These are phyloP conservation scores for Amiota minor DNA, from an alignment of 2,888 invertebrate species.

Conservation along the genomic window DNA sequence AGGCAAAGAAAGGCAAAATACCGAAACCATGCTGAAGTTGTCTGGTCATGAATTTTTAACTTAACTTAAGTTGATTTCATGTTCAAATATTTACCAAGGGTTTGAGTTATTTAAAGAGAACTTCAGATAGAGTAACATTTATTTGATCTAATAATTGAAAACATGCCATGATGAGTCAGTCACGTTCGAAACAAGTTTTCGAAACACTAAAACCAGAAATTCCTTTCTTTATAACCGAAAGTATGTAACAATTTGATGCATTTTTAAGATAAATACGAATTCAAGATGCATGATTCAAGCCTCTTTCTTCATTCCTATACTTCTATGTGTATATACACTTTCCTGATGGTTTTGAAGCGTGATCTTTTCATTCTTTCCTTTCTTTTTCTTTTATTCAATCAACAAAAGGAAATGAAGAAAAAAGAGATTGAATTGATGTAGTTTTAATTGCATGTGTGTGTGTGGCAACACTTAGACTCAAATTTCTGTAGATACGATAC, in stretches of 20 bases:
- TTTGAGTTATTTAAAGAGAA: neutral
- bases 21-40: neutral
- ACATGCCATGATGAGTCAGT: constrained; percentile 47
- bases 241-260: neutral
- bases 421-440: neutral
- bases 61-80: neutral
- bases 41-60: neutral
- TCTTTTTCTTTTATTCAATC: no score
- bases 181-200: constrained; percentile 43
- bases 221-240: constrained; percentile 56
- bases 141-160: constrained; percentile 26
- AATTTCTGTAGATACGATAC: no score
- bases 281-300: no score
- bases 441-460: constrained; percentile 50
- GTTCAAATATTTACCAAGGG: neutral
- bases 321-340: no score
- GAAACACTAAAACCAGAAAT: constrained; percentile 57
- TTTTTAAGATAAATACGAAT: constrained; percentile 3
- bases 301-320: no score
- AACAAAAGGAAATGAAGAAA: neutral
- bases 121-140: neutral
- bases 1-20: no score
- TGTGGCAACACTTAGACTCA: constrained; percentile 16
- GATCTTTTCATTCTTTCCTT: no score
- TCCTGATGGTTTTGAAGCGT: no score